Evolutionary conservation across 2,113 vertebrate genomes (phyloP).

Genomic region (Ctenodactylus gundi): DNA sequence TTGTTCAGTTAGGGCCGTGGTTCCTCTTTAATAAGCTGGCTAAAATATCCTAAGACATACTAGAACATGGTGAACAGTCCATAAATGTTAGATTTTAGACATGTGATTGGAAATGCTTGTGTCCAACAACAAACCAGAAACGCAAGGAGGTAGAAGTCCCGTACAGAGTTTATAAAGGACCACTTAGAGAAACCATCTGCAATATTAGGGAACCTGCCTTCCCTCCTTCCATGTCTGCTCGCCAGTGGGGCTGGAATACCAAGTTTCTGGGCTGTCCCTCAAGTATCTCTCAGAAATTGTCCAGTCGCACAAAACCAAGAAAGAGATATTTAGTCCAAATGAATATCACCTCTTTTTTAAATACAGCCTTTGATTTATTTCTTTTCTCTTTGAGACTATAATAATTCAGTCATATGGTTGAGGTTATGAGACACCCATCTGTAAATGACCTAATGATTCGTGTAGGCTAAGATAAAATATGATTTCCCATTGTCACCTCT

Average conservation of each 20-base stretch:
- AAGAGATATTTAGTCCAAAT: not conserved
- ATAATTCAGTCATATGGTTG: not conserved
- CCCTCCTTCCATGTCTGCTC: not conserved
- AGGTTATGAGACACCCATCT: not conserved
- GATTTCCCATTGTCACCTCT: not conserved
- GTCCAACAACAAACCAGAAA: not conserved
- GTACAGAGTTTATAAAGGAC: not conserved
- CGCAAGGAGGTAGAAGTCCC: not conserved
- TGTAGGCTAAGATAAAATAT: not conserved
- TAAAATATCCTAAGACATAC: not conserved
- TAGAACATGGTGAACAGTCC: not conserved
- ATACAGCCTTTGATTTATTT: not conserved
- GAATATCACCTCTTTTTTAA: not conserved
- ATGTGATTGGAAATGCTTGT: not conserved
- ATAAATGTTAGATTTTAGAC: not conserved
- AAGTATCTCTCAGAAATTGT: not conserved
- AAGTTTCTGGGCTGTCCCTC: not conserved
- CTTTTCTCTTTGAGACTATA: not conserved
- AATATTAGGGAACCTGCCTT: not conserved
- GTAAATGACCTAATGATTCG: not conserved
- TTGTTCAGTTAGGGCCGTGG: not conserved
- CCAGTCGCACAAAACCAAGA: not conserved
- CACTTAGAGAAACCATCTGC: fast-evolving
- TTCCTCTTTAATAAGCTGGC: not conserved
- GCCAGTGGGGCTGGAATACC: not conserved